Evolutionary conservation across 2,888 invertebrate species (phyloP), one percentile per base, ranked within the genome.

Genomic region (Bedellia somnulentella): DNA sequence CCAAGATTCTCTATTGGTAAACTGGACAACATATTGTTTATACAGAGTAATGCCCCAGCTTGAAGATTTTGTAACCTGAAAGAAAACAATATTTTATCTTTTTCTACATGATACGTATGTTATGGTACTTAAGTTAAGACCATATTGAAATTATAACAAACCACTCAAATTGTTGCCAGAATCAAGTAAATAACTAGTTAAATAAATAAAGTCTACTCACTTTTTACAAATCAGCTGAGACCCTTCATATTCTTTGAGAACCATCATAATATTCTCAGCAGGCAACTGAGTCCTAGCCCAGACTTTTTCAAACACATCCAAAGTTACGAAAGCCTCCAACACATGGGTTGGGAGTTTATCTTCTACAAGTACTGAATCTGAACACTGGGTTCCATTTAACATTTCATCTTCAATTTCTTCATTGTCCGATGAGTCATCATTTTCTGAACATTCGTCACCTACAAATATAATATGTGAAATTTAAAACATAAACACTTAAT

Each of bases 21-120:
- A 27, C 71, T 70, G 13, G 80, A 77, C 28, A 87, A 62, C 43
- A 89, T 64, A 53, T 89, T 89, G 56, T 85, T 87, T 29, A 85
- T 50, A 43, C 87, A 87, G 10, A 87, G 57, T 24, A 87, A 59
- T 1, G 85, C 81, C 43, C 83, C 68, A n/a, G 81, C 79, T 44
- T 83, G 81, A 24, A 87, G 50, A 28, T 66, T 78, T 24, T 68
- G 54, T 10, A 80, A 47, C 43, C 80, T 81, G 47, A 40, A 70
- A 67, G 29, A 29, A 29, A 29, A 28, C 12, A 30, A 21, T n/a
- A n/a, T n/a, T n/a, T n/a, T n/a, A n/a, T n/a, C n/a, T n/a, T n/a
- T 4, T 30, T 30, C 12, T 26, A n/a, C n/a, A n/a, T n/a, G n/a
- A n/a, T n/a, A n/a, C n/a, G n/a, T n/a, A n/a, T n/a, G n/a, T n/a